Percentiles rank a stretch among this genome's conserved stretches.
Conservation (phyloP, 2,113 vertebrate genomes). For the Melanostigma gelatinosum region DNA sequence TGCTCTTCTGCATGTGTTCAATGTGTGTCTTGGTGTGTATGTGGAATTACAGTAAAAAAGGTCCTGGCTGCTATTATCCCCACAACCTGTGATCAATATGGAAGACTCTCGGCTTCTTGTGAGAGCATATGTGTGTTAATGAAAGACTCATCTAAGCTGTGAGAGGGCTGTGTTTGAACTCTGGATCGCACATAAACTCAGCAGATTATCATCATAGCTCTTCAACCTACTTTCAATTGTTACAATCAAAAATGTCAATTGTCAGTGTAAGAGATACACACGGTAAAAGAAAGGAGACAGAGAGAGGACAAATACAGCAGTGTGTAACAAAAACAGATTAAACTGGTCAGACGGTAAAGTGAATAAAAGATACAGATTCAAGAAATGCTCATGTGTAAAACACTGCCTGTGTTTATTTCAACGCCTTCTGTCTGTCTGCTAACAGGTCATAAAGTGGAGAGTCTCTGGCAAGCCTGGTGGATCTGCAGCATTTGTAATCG, state of each 20-base stretch:
- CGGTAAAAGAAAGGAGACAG: background rate
- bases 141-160: conserved; percentile 41
- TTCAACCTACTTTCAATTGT: background rate
- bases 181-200: conserved; percentile 1
- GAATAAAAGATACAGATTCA: background rate
- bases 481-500: conserved; percentile 15
- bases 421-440: background rate
- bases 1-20: conserved; percentile 46
- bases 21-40: conserved; percentile 17
- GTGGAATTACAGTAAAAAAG: conserved; percentile 73
- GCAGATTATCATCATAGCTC: background rate
- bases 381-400: background rate
- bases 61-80: conserved; percentile 76
- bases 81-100: conserved; percentile 65
- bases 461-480: conserved; percentile 18
- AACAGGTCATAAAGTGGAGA: conserved; percentile 37
- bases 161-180: conserved; percentile 35
- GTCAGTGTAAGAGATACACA: background rate
- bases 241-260: too few species aligned
- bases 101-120: conserved; percentile 53
- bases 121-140: conserved; percentile 54
- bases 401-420: conserved; percentile 10
- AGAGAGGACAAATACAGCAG: background rate
- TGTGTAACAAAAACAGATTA: background rate
- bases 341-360: background rate